Conservation (phyloP, 2,888 invertebrate species). For the Leptarthrus brevirostris region DNA sequence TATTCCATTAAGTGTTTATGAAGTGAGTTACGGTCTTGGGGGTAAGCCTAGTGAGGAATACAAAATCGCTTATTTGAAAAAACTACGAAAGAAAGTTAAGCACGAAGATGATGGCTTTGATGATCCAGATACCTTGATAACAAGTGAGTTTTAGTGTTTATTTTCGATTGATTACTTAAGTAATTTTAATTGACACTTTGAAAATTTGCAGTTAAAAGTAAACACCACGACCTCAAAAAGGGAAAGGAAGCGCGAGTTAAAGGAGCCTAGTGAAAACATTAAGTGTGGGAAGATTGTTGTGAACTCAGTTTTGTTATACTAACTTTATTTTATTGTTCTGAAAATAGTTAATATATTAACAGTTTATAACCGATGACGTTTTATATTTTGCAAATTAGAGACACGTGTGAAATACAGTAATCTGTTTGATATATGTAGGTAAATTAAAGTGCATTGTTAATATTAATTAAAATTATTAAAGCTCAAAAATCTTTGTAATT, state of each 20-base stretch:
- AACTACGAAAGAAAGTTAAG: constrained; percentile 64
- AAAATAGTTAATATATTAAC: background rate
- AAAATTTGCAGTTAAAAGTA: constrained; percentile 62
- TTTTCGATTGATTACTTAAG: background rate
- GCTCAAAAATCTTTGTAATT: too few species aligned
- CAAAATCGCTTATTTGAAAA: constrained; percentile 65
- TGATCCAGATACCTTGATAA: constrained; percentile 64
- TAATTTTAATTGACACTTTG: constrained; percentile 42
- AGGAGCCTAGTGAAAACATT: constrained; percentile 18
- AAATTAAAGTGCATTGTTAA: too few species aligned
- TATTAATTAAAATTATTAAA: too few species aligned
- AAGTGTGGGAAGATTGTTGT: too few species aligned
- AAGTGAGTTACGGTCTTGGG: constrained; percentile 71
- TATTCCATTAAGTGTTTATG: constrained; percentile 73
- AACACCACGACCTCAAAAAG: constrained; percentile 60
- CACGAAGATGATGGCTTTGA: constrained; percentile 57
- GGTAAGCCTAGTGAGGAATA: constrained; percentile 66
- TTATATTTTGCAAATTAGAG: too few species aligned
- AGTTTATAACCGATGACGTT: too few species aligned
- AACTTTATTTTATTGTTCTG: too few species aligned
- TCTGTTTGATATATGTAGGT: too few species aligned
- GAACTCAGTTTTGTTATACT: too few species aligned
- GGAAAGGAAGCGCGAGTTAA: constrained; percentile 56
- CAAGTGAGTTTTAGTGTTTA: constrained; percentile 58
- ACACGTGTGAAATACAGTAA: too few species aligned